Evolutionary conservation across 35 echinoderm and acorn worm genomes (phyloP).

Genomic region (Heliocidaris tuberculata): DNA sequence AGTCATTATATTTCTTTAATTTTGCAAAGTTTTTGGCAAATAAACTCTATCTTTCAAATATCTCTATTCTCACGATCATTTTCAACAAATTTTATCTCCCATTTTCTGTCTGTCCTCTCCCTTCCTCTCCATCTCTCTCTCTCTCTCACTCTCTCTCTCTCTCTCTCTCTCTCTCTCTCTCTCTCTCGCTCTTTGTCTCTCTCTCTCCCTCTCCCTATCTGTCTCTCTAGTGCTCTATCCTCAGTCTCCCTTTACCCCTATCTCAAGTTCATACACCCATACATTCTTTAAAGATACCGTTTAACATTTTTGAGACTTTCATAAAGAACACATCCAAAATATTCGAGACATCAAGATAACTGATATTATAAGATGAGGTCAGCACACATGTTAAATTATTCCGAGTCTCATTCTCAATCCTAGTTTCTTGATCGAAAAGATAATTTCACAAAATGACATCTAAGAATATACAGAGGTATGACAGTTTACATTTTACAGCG

Average conservation of each 20-base stretch:
- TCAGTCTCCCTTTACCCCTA: no score
- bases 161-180: not conserved
- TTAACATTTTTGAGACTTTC: no score
- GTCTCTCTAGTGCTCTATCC: not conserved
- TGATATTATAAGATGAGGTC: not conserved
- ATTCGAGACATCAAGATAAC: no score
- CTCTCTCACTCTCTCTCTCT: not conserved
- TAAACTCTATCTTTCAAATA: no score
- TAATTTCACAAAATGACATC: not conserved
- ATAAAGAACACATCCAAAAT: no score
- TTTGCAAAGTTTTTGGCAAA: no score
- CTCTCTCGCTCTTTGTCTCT: not conserved
- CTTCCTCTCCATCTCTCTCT: not conserved
- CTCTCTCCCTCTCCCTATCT: not conserved
- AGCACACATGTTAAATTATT: not conserved
- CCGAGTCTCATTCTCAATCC: not conserved
- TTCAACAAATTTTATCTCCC: no score
- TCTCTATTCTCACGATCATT: no score
- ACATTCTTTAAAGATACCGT: no score
- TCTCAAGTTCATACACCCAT: no score
- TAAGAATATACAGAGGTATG: not conserved
- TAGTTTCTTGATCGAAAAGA: not conserved
- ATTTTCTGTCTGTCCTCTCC: no score
- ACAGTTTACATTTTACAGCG: not conserved
- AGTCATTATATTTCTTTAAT: no score